Percentiles rank a stretch among this genome's conserved stretches.
phyloP scores from a whole-genome alignment of 92 coral and sea anemone genomes.

The Parazoanthus atlanticus region DNA sequence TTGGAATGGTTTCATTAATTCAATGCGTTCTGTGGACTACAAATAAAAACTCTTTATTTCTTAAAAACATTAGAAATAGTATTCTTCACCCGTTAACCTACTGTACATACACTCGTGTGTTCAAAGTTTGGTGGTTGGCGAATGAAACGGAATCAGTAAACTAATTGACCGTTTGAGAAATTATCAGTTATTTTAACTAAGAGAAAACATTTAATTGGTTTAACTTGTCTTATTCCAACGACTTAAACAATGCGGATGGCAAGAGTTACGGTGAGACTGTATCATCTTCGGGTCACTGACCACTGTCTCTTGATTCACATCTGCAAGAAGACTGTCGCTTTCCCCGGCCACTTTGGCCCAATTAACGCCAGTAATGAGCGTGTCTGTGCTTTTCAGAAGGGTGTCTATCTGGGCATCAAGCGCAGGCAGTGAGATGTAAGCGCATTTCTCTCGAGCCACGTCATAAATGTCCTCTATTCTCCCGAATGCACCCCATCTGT shows the following conservation, averaged over 20 bases:
- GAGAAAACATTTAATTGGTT: no score
- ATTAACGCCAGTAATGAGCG: not conserved
- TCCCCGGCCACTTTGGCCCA: not conserved
- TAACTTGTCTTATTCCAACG: slow-evolving; percentile 12
- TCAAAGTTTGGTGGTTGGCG: no score
- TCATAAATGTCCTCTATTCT: not conserved
- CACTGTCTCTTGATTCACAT: not conserved
- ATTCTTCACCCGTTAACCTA: no score
- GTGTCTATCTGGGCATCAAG: slow-evolving; percentile 18
- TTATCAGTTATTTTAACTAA: no score
- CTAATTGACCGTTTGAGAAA: no score
- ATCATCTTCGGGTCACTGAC: not conserved
- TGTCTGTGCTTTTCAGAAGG: slow-evolving; percentile 19
- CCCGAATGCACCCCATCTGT: slow-evolving; percentile 41
- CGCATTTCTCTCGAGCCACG: not conserved
- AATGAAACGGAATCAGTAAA: no score
- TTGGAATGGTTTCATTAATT: no score
- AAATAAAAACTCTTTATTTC: no score
- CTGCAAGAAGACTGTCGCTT: not conserved
- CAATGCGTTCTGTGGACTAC: no score
- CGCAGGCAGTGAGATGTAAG: not conserved
- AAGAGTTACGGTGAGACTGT: not conserved
- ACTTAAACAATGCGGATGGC: slow-evolving; percentile 21
- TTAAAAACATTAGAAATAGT: no score
- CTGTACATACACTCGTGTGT: no score